Evolutionary conservation across 2,888 invertebrate species (phyloP), one percentile per base, ranked within the genome.

Genomic region (Lasioglossum marginatum): DNA sequence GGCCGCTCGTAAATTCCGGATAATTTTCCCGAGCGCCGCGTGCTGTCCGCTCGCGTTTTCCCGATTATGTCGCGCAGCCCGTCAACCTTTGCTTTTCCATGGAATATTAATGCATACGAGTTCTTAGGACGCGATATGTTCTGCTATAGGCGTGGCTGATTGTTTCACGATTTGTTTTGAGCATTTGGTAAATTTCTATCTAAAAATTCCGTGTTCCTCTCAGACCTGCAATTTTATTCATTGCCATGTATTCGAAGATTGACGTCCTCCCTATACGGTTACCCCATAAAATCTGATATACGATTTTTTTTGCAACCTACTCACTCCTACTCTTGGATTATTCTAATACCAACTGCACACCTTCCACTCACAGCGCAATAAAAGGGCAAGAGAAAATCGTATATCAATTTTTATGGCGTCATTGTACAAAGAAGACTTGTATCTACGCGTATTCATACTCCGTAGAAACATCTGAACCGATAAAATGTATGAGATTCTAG

Each of bases 1-100:
- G 34, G 45, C 16, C 27, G 73, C 73, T 78, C 78, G 66, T 78
- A 82, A 77, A 66, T 66, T 63, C 48, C 37, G 48, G 6, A 10
- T 66, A 52, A 75, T 82, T 76, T 34, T 60, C n/a, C n/a, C 19
- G 10, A 12, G 45, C 31, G 31, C 63, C 34, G 66, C 66, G 45
- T 66, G 43, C 76, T 19, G 23, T 68, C 68, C 37, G 68, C 23
- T 23, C 68, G 37, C 77, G 66, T 57, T 79, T 52, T 66, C n/a
- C n/a, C 23, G 16, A 40, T 34, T 60, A 45, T 19, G 16, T 72
- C 34, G 34, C 66, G 66, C 34, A 10, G 0, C 31, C 8, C 43
- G 37, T 37, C 68, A 37, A 4, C 23, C 31, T 23, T 10, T 10
- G 34, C 34, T 68, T 23, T 68, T 23, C 37, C 37, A 4, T 34